phyloP scores from a whole-genome alignment of 2,888 invertebrate species.

The Oxytorus armatus region DNA sequence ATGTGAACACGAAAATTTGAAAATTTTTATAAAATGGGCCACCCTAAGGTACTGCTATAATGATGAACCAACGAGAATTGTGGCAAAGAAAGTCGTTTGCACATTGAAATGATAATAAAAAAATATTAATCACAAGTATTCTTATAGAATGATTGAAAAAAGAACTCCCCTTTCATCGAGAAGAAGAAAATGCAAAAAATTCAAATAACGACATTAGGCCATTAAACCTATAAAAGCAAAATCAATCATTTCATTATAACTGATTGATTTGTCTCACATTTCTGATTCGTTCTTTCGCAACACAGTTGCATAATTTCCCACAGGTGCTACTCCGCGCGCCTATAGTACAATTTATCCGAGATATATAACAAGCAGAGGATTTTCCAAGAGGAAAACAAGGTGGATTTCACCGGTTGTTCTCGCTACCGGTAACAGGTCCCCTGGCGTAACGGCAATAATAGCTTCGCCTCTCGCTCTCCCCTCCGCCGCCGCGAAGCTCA shows the following conservation, averaged over 20 bases:
- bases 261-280: slow-evolving; percentile 15
- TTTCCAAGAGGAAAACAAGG: slow-evolving; percentile 39
- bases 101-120: too few relatives aligned
- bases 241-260: slow-evolving; percentile 8
- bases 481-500: slow-evolving; percentile 14
- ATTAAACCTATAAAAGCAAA: background rate
- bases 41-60: too few relatives aligned
- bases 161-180: too few relatives aligned
- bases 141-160: too few relatives aligned
- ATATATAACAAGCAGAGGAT: background rate
- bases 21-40: too few relatives aligned
- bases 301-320: slow-evolving; percentile 44
- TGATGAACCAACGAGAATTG: too few relatives aligned
- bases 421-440: slow-evolving; percentile 23
- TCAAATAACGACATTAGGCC: too few relatives aligned
- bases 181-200: background rate
- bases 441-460: slow-evolving; percentile 55
- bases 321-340: slow-evolving; percentile 16
- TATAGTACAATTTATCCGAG: slow-evolving; percentile 8
- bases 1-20: too few relatives aligned
- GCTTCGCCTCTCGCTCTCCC: slow-evolving; percentile 8
- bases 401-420: slow-evolving; percentile 34
- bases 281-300: background rate
- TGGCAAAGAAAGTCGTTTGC: too few relatives aligned
- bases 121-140: too few relatives aligned